phyloP scores from a whole-genome alignment of 2,797 vertebrate genomes.

The Sebastes nivosus region DNA sequence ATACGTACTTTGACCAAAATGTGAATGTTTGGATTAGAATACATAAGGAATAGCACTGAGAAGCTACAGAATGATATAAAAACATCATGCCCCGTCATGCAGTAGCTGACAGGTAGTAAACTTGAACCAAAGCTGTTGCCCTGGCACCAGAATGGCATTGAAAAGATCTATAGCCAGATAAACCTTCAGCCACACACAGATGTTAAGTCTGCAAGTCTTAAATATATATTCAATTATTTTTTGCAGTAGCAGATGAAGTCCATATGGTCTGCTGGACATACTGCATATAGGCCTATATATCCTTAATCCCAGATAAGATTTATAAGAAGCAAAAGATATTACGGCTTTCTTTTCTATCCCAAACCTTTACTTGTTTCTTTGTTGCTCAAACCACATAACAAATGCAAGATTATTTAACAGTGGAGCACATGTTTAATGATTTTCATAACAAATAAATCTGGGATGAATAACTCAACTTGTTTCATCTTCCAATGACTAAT shows the following conservation, averaged over 20 bases:
- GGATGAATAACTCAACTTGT: conserved; percentile 1
- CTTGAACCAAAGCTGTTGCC: no score
- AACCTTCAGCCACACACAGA: background rate
- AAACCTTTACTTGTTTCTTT: background rate
- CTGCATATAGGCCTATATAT: no score
- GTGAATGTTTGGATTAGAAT: no score
- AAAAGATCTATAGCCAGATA: background rate
- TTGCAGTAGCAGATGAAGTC: background rate
- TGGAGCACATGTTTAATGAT: background rate
- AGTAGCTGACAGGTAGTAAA: no score
- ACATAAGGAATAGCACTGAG: no score
- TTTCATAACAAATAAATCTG: background rate
- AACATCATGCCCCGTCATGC: no score
- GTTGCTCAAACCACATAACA: background rate
- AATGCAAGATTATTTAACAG: background rate
- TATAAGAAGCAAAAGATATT: background rate
- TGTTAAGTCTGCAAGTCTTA: background rate
- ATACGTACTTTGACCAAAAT: no score
- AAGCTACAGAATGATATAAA: no score
- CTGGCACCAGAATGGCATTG: no score
- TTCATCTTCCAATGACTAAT: conserved; percentile 12
- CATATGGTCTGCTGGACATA: background rate
- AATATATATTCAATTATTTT: background rate
- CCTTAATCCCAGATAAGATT: conserved; percentile 6
- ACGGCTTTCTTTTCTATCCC: background rate